Evolutionary conservation across 2,888 invertebrate genomes (phyloP).

Genomic region (Nemotelus nigrinus): DNA sequence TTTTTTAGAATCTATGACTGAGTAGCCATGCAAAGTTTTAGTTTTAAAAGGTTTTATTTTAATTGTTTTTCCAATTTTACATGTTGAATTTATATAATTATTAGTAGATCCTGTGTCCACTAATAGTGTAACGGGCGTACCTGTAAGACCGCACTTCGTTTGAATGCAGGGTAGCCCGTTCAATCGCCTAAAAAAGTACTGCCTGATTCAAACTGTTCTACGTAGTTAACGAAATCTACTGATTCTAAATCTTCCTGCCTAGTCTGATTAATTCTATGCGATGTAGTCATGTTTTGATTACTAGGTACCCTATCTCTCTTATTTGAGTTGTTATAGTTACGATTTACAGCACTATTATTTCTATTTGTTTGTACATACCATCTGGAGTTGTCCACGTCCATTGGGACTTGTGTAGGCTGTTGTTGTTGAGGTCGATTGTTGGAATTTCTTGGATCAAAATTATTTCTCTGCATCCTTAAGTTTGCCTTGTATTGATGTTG

Average conservation of each 20-base stretch:
- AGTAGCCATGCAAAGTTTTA: background rate
- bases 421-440: background rate
- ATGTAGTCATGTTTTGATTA: too few species aligned
- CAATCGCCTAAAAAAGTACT: slow-evolving; percentile 6
- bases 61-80: slow-evolving; percentile 1
- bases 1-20: background rate
- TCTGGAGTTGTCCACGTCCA: background rate
- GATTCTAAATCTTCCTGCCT: background rate
- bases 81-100: background rate
- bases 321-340: too few species aligned
- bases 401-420: background rate
- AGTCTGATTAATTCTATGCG: too few species aligned
- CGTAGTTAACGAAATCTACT: background rate
- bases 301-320: background rate
- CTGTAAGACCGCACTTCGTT: background rate
- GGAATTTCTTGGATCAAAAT: too few species aligned
- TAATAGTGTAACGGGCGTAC: background rate
- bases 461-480: too few species aligned
- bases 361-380: background rate
- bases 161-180: background rate
- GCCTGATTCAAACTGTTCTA: background rate
- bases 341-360: too few species aligned
- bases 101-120: slow-evolving; percentile 7
- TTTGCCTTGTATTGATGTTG: too few species aligned
- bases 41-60: background rate